A percentile compares a stretch with the other conserved stretches of the same genome.
Evolutionary conservation across 2,797 vertebrate species (phyloP).

Genomic region (Philypnodon macrostomus): DNA sequence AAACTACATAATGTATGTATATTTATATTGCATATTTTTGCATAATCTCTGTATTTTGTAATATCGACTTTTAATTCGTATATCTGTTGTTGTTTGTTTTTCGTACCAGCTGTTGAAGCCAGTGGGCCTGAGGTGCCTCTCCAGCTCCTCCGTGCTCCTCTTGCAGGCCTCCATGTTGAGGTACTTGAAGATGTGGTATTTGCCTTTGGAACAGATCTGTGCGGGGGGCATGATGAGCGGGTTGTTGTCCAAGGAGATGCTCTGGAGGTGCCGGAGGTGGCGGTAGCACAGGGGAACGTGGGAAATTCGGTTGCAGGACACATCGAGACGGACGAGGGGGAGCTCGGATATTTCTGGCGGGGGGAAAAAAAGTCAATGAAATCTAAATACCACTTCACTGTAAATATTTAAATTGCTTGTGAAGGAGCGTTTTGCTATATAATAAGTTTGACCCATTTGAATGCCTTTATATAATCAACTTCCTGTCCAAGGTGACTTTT

Average conservation of each 20-base stretch:
- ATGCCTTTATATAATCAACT: no score
- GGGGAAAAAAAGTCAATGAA: no score
- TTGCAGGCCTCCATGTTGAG: slow-evolving; percentile 86
- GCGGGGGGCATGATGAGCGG: slow-evolving; percentile 88
- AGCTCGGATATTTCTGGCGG: slow-evolving; percentile 84
- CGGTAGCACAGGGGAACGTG: slow-evolving; percentile 87
- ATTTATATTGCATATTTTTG: no score
- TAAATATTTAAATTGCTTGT: no score
- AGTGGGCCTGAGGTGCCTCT: slow-evolving; percentile 76
- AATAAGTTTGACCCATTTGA: no score
- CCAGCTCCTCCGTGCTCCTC: slow-evolving; percentile 77
- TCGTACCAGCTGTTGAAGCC: slow-evolving; percentile 82
- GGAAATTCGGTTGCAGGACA: slow-evolving; percentile 89
- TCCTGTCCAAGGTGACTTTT: no score
- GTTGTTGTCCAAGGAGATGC: slow-evolving; percentile 86
- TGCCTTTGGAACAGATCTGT: slow-evolving; percentile 89
- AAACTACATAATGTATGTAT: no score
- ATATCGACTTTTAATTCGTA: no score
- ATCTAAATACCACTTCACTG: no score
- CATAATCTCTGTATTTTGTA: no score
- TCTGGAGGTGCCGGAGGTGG: slow-evolving; percentile 86
- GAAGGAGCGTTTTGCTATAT: no score
- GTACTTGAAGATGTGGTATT: slow-evolving; percentile 90
- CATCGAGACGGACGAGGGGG: slow-evolving; percentile 86
- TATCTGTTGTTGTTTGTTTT: no score